Evolutionary conservation across 2,797 vertebrate species (phyloP).

Genomic region (Cryptoblepharus egeriae): DNA sequence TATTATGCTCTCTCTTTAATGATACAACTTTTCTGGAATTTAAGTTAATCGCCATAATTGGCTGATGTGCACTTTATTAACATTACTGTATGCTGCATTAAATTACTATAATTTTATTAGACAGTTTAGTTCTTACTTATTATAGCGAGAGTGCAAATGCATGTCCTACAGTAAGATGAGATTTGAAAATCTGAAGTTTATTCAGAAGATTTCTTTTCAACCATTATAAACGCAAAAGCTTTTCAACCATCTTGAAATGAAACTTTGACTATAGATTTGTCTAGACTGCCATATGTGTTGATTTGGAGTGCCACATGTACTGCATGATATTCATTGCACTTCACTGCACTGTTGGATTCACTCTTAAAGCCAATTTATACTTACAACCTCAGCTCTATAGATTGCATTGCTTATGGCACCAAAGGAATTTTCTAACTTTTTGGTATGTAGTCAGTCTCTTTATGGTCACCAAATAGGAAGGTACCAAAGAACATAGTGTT

Average conservation of each 20-base stretch:
- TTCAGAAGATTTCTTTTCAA: constrained; percentile 21
- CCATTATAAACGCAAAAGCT: not conserved
- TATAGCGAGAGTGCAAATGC: constrained; percentile 9
- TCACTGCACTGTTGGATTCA: not conserved
- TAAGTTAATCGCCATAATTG: constrained; percentile 51
- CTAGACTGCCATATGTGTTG: not conserved
- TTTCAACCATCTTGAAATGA: not conserved
- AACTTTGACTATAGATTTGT: not conserved
- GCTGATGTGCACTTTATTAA: constrained; percentile 49
- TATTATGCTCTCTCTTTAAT: constrained; percentile 41
- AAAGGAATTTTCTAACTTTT: not conserved
- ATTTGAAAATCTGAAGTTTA: constrained; percentile 21
- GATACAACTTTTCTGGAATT: constrained; percentile 47
- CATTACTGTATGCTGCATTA: constrained; percentile 35
- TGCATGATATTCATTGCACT: not conserved
- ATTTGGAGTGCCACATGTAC: no score
- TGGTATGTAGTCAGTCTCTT: not conserved
- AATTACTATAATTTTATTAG: constrained; percentile 57
- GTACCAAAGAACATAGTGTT: not conserved
- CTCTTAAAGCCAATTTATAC: not conserved
- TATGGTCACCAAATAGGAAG: not conserved
- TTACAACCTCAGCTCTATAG: not conserved
- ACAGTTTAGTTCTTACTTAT: constrained; percentile 32
- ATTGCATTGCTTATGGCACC: not conserved
- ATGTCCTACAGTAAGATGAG: constrained; percentile 30